A percentile compares a stretch with the other conserved stretches of the same genome.
Conservation (phyloP, 1,140 invertebrate species). For the Zophobas atratus region DNA sequence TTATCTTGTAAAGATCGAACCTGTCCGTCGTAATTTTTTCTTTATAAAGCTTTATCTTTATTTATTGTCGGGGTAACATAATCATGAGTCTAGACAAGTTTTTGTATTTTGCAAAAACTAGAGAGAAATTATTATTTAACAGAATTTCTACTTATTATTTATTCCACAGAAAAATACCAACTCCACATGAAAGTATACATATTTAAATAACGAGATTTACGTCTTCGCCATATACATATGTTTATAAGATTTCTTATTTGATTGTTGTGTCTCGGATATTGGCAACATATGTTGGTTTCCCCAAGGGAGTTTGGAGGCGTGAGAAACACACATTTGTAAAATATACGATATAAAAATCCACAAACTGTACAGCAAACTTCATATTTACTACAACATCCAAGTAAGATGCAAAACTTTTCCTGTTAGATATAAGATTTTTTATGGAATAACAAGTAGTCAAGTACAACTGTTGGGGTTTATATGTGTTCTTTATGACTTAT, state of each 20-base stretch:
- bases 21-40: slow-evolving; percentile 19
- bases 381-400: slow-evolving; percentile 5
- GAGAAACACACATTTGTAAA: slow-evolving; percentile 50
- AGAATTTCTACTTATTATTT: not conserved
- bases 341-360: slow-evolving; percentile 41
- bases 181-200: slow-evolving; percentile 27
- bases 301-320: slow-evolving; percentile 47
- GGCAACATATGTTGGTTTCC: slow-evolving; percentile 46
- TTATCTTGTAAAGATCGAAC: slow-evolving; percentile 14
- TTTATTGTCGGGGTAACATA: not conserved
- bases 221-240: slow-evolving; percentile 51
- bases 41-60: not conserved
- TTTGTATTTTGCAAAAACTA: not conserved
- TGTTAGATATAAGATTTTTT: slow-evolving; percentile 1
- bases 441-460: not conserved
- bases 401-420: not conserved
- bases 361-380: slow-evolving; percentile 36
- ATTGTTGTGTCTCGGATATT: slow-evolving; percentile 53
- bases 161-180: not conserved
- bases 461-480: no score
- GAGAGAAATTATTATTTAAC: not conserved
- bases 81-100: slow-evolving; percentile 23
- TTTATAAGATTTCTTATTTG: slow-evolving; percentile 54
- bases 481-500: no score
- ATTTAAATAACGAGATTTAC: slow-evolving; percentile 42